Percentiles rank a stretch among this genome's conserved stretches.
phyloP scores from a whole-genome alignment of 2,797 vertebrate species.

The Sebastes hubbsi region DNA sequence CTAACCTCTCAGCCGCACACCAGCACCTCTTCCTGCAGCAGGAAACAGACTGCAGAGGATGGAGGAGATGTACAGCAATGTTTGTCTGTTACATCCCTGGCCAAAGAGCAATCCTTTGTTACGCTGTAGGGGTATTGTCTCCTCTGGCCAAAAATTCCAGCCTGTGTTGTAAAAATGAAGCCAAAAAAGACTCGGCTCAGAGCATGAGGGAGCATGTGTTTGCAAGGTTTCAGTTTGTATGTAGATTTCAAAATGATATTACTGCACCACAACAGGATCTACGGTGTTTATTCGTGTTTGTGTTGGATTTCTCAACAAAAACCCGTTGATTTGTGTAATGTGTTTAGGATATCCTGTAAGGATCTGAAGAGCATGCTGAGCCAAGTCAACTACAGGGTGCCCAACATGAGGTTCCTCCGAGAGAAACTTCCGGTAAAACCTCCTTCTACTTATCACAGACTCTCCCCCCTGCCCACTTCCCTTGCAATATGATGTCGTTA shows the following conservation, averaged over 20 bases:
- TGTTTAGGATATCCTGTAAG: constrained; percentile 95
- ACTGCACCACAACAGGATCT: not conserved
- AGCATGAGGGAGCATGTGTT: not conserved
- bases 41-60: constrained; percentile 80
- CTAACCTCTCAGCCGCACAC: constrained; percentile 62
- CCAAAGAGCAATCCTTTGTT: constrained; percentile 54
- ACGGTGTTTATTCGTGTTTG: constrained; percentile 28
- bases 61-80: constrained; percentile 69
- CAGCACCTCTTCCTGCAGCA: constrained; percentile 82
- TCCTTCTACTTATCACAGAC: constrained; percentile 34
- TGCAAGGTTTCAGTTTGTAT: not conserved
- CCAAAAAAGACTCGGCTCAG: constrained; percentile 8
- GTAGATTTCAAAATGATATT: not conserved
- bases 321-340: constrained; percentile 22
- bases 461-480: constrained; percentile 19
- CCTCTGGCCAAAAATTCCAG: constrained; percentile 40
- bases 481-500: constrained; percentile 1
- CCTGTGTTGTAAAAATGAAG: constrained; percentile 35
- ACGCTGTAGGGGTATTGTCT: constrained; percentile 37
- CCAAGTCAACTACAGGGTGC: constrained; percentile 98
- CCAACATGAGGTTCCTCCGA: constrained; percentile 97
- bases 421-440: constrained; percentile 94
- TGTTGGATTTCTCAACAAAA: constrained; percentile 47
- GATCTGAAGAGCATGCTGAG: constrained; percentile 98
- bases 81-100: constrained; percentile 71